Evolutionary conservation across 2,797 vertebrate species (phyloP).

Genomic region (Poeciliopsis paucimaculata): DNA sequence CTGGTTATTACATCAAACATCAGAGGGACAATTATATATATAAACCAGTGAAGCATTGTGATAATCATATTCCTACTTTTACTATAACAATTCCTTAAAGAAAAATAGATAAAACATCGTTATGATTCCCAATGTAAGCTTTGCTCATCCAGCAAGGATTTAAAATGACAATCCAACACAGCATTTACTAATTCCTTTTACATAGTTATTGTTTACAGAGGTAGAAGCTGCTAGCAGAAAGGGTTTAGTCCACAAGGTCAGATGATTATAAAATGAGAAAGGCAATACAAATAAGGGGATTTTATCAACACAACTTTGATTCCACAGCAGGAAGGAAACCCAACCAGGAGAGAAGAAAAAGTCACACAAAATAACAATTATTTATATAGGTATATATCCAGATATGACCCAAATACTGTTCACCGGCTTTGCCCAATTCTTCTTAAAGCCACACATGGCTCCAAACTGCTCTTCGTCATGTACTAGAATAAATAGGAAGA

Average conservation of each 20-base stretch:
- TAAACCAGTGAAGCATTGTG: neutral
- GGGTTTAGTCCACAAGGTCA: conserved; percentile 1
- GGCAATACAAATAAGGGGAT: neutral
- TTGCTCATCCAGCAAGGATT: conserved; percentile 8
- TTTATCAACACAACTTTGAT: conserved; percentile 14
- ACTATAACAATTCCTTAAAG: neutral
- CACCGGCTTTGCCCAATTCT: conserved; percentile 20
- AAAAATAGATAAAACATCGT: neutral
- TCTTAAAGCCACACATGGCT: conserved; percentile 45
- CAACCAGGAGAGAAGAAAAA: conserved; percentile 35
- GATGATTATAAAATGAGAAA: neutral
- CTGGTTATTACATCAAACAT: conserved; percentile 26
- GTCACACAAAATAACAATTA: conserved; percentile 33
- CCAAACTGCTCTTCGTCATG: conserved; percentile 45
- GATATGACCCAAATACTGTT: conserved; percentile 51
- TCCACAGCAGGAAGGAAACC: neutral
- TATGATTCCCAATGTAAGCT: conserved; percentile 1
- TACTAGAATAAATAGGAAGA: conserved; percentile 54
- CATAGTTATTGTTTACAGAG: conserved; percentile 21
- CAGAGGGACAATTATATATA: neutral
- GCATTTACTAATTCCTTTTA: conserved; percentile 11
- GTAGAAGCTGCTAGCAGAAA: conserved; percentile 1
- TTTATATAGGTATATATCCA: conserved; percentile 4
- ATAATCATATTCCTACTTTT: neutral
- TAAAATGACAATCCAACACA: conserved; percentile 28